These are phyloP conservation scores for Schrankia costaestrigalis DNA, from an alignment of 2,888 invertebrate genomes.

Conservation along the genomic window DNA sequence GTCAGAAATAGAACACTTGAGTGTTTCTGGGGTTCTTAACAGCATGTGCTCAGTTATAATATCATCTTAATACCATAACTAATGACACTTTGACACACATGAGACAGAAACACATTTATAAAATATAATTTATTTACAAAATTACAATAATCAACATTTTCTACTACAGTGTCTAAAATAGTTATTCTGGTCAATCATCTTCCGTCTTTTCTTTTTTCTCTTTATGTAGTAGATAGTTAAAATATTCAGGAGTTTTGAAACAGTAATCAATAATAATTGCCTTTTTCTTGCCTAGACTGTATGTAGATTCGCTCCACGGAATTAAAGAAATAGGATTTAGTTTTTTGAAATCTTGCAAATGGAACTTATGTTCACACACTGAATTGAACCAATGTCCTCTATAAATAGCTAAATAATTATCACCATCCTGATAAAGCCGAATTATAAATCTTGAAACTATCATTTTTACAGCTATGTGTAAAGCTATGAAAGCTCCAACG, in stretches of 20 bases:
- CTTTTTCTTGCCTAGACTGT: conserved; percentile 59
- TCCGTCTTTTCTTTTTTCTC: conserved; percentile 29
- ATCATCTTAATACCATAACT: no score
- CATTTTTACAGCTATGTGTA: conserved; percentile 58
- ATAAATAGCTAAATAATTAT: conserved; percentile 66
- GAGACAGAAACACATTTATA: no score
- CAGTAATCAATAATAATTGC: conserved; percentile 63
- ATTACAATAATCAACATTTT: neutral
- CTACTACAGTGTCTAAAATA: neutral
- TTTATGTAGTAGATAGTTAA: conserved; percentile 57
- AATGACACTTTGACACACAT: no score
- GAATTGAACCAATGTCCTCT: conserved; percentile 57
- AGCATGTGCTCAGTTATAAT: neutral
- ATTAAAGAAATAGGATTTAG: conserved; percentile 53
- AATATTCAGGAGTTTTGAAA: conserved; percentile 69
- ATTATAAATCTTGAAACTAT: conserved; percentile 65
- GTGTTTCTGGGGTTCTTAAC: no score
- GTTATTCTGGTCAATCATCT: conserved; percentile 9
- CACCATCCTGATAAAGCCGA: conserved; percentile 64
- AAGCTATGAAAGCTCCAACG: conserved; percentile 54
- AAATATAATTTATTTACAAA: no score
- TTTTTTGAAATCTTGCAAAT: conserved; percentile 61
- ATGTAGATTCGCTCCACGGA: conserved; percentile 67
- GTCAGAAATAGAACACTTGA: no score
- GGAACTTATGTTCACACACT: conserved; percentile 56